Evolutionary conservation across 2,113 vertebrate species (phyloP).

Genomic region (Psilopogon haemacephalus): DNA sequence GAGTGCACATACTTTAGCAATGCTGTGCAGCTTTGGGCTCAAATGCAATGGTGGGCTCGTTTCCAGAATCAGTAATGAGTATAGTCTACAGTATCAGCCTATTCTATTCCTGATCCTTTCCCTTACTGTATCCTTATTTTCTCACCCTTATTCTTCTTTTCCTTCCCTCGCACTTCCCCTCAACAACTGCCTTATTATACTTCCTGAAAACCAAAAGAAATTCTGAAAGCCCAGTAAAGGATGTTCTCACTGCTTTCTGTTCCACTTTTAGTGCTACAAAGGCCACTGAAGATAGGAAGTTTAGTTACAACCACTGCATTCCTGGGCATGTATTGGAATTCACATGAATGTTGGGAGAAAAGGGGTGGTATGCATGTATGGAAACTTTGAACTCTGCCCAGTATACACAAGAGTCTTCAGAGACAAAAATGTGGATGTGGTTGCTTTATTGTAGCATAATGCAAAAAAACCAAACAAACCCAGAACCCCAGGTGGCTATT

Average conservation of each 20-base stretch:
- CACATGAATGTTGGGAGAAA: rapidly evolving
- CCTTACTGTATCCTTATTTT: not conserved
- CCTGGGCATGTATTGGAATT: not conserved
- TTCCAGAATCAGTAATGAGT: not conserved
- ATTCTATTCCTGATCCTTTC: not conserved
- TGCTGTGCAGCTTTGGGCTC: not conserved
- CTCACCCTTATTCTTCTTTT: not conserved
- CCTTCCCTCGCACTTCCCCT: not conserved
- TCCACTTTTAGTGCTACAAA: not conserved
- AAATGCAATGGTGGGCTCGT: not conserved
- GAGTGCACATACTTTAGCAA: not conserved
- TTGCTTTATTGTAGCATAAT: not conserved
- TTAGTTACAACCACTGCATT: not conserved
- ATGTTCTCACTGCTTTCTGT: not conserved
- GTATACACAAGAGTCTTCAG: not conserved
- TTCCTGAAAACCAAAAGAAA: not conserved
- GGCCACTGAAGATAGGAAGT: not conserved
- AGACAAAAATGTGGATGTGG: not conserved
- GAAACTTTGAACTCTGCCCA: not conserved
- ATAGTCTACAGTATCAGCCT: not conserved
- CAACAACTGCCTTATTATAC: not conserved
- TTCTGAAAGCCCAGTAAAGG: not conserved
- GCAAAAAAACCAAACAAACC: not conserved
- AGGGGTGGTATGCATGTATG: rapidly evolving
- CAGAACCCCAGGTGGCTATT: not conserved